Base-by-base conservation (phyloP, 1,140 invertebrate species). In the Parapsyche elsis region DNA sequence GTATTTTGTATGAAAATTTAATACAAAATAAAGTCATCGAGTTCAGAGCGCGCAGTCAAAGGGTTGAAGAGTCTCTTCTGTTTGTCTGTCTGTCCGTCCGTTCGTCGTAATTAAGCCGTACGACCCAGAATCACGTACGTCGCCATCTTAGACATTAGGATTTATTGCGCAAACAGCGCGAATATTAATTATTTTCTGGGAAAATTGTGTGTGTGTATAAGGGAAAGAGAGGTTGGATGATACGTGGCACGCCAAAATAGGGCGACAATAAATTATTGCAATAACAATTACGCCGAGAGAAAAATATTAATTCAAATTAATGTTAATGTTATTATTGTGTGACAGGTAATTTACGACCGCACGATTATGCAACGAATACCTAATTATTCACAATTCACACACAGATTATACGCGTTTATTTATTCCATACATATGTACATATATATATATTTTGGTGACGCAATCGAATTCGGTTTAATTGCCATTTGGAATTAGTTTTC, bases 161-260 rank as follows among this genome's bases (percentile, higher is more conserved):
- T 67, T 67, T 67, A 67, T 67, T 67, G 61, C 61, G 61, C 24
- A 67, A 67, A 67, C 61, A 67, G 19, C 24, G 61, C 24, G 61
- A 23, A 19, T 67, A 67, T 67, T 67, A 67, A 67, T 67, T 67
- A 67, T 67, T 19, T 57, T 10, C 53, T 12, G 16, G 21, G 16
- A 53, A 53, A 53, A 53, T 53, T 38, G 30, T 38, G 30, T 38
- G 30, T 38, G 30, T 38, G 30, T 1, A 38, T 38, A 7, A 38
- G 30, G 30, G 30, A 38, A 38, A 38, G 30, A 38, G 1, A 38
- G 1, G 30, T 38, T n/a, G n/a, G n/a, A n/a, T n/a, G n/a, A n/a
- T n/a, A 7, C 30, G 30, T 38, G 30, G 30, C 30, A 38, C 7
- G 30, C 30, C 30, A 7, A 38, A 38, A 38, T 7, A 7, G 30